A percentile compares a stretch with the other conserved stretches of the same genome.
phyloP scores from a whole-genome alignment of 2,113 vertebrate genomes.

The Poecilia latipinna region DNA sequence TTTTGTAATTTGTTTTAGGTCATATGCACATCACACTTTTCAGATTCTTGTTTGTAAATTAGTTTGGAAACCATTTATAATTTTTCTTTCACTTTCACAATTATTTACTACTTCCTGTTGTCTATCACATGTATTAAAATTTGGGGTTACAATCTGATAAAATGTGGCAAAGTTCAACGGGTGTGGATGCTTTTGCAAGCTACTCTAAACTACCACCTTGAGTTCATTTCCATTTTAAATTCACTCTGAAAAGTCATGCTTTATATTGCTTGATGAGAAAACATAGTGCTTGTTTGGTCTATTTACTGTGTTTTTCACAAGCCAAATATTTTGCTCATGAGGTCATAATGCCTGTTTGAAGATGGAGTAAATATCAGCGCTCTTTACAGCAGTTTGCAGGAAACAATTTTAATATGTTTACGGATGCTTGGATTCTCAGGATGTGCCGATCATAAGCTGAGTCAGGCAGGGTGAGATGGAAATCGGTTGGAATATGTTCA shows the following conservation, averaged over 20 bases:
- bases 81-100: too few relatives aligned
- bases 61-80: too few relatives aligned
- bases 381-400: slow-evolving; percentile 15
- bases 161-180: too few relatives aligned
- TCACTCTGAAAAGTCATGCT: background rate
- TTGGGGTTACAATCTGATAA: too few relatives aligned
- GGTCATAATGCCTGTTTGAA: slow-evolving; percentile 57
- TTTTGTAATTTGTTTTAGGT: too few relatives aligned
- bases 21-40: too few relatives aligned
- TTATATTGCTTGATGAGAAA: background rate
- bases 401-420: slow-evolving; percentile 52
- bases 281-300: slow-evolving; percentile 18
- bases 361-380: slow-evolving; percentile 55
- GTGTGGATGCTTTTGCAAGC: too few relatives aligned
- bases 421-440: slow-evolving; percentile 43
- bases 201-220: too few relatives aligned
- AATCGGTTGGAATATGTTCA: slow-evolving; percentile 14
- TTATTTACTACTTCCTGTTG: too few relatives aligned
- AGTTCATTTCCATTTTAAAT: too few relatives aligned
- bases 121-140: too few relatives aligned
- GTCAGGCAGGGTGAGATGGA: background rate
- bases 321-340: slow-evolving; percentile 54
- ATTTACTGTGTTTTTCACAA: slow-evolving; percentile 10
- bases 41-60: too few relatives aligned
- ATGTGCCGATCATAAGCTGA: slow-evolving; percentile 17